These are phyloP conservation scores for Edolisoma coerulescens DNA, from an alignment of 2,113 vertebrate species.

Conservation along the genomic window DNA sequence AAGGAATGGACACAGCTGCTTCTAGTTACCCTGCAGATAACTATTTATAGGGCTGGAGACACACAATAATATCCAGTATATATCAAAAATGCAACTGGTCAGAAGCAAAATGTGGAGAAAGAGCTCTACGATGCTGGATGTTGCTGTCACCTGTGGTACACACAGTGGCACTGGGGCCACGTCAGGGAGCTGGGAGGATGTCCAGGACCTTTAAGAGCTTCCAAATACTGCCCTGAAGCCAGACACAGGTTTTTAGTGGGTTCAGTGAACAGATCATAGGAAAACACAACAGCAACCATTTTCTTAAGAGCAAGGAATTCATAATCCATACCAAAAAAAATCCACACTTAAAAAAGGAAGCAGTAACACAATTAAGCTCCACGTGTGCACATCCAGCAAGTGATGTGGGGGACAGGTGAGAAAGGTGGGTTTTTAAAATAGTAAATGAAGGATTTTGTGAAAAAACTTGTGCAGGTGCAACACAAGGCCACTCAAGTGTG, in stretches of 20 bases:
- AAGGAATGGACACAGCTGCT: not conserved
- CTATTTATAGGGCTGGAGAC: not conserved
- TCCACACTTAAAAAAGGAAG: not conserved
- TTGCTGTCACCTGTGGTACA: not conserved
- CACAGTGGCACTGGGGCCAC: not conserved
- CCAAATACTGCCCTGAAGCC: not conserved
- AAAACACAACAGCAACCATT: not conserved
- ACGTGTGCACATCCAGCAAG: fast-evolving
- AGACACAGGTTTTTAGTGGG: not conserved
- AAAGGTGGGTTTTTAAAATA: not conserved
- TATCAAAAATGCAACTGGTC: not conserved
- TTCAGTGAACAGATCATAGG: not conserved
- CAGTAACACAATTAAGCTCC: not conserved
- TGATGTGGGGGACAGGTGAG: not conserved
- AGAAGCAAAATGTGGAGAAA: not conserved
- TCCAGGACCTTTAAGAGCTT: not conserved
- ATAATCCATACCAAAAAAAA: not conserved
- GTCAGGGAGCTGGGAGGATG: not conserved
- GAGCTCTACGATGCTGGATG: fast-evolving
- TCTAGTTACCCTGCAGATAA: not conserved
- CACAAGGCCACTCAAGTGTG: not conserved
- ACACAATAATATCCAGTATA: not conserved
- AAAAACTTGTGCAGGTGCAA: not conserved
- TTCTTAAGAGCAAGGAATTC: not conserved
- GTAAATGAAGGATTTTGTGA: not conserved